Base-by-base conservation (phyloP, 2,888 invertebrate species). In the Drosophila anomelani region DNA sequence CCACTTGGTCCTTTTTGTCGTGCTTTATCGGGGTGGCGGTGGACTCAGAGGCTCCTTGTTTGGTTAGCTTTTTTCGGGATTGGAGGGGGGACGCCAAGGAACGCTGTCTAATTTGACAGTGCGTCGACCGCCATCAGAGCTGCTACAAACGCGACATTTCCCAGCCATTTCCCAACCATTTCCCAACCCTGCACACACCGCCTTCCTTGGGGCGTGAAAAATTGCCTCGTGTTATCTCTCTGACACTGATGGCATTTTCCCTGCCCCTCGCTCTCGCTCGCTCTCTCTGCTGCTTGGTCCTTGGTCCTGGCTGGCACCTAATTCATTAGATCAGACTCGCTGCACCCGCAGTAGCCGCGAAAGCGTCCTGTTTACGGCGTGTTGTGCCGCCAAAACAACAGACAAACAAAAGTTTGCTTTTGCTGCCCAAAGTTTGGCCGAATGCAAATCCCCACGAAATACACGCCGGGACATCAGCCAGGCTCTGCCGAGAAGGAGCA, bases 171-270 rank as follows among this genome's bases (percentile, higher is more conserved):
- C 47, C 29, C 29, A 47, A 6, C 49, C 49, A 34, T 34, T 53
- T 62, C 41, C 34, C 61, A 8, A n/a, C 9, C 36, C 51, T 55
- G 32, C 34, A 59, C 34, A 59, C 60, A 29, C 44, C 36, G 63
- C 59, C 56, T 29, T 54, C n/a, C 7, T 17, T 49, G 75, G 70
- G 71, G 79, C 71, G 66, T 85, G 87, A 87, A 87, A 81, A 81
- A 85, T 71, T 76, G 79, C 79, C 79, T 81, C 82, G 82, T 84
- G 85, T 81, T 87, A 87, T 81, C 87, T 87, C 63, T 72, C 70
- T 81, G 87, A 81, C 87, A 74, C 79, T 87, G 85, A 84, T 79
- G 81, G 76, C 81, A 74, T 74, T 15, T 73, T 8, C 4, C 2
- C 46, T 9, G 23, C 9, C 13, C 17, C 13, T 10, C 4, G 7